Base-by-base conservation (phyloP, 2,113 vertebrate species). In the Rhadina sibilatrix region DNA sequence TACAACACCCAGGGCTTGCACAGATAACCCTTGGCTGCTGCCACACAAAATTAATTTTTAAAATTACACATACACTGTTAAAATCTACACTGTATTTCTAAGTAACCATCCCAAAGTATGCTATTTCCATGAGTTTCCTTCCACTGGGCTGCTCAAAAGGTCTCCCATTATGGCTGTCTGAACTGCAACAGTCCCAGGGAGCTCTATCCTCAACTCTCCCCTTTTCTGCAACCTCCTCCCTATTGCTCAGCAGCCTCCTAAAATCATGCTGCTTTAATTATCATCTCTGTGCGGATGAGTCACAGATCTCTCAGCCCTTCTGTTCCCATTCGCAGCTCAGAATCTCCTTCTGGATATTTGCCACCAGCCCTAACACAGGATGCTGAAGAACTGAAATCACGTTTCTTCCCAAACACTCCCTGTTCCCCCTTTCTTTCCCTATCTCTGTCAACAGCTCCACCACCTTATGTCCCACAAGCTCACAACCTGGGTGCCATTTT, bases 201-300 rank as follows among this genome's bases (percentile, higher is more conserved):
- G 70, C 54, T 74, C 50, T 69, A 72, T 75, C 87, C 75, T 80
- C 79, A 91, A 15, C 75, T 86, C 50, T 92, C 54, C 60, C 33
- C 47, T 94, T 25, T 85, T 47, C 87, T 63, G 59, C 87, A 90
- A 66, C 56, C 71, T 63, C 68, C 54, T 85, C 68, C 33, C 44
- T 81, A 74, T 66, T 80, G 90, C 88, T 93, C 92, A 91, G 89
- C 91, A 97, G 93, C 87, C 63, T 93, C 70, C 91, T 87, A 84
- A 91, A 91, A 95, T 65, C 96, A 93, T 94, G 94, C 93, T 96
- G 95, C 78, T 97, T 96, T 96, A 96, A 97, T 96, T 96, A 95
- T 68, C 92, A 64, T 93, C 93, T 96, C 87, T 69, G 84, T 65
- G 46, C 0, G 0, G 84, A 95, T 96, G 96, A 97, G 68, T 96